A percentile compares a stretch with the other conserved stretches of the same genome.
These are phyloP conservation scores for Trissolcus japonicus DNA, from an alignment of 2,888 invertebrate species.

Conservation along the genomic window DNA sequence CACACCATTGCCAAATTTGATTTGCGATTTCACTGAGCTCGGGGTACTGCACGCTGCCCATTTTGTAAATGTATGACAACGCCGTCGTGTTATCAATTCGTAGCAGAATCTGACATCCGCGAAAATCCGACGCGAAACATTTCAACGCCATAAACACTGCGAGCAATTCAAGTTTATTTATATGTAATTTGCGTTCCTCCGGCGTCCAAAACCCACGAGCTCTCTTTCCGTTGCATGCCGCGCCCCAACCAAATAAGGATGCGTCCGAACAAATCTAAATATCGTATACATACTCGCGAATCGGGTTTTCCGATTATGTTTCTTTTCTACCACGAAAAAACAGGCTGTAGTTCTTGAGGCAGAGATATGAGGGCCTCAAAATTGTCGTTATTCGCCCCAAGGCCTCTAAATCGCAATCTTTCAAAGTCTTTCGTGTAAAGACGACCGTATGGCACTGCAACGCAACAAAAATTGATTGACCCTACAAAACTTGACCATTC, in stretches of 20 bases:
- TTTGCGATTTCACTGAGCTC: background rate
- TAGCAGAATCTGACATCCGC: background rate
- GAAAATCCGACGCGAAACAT: background rate
- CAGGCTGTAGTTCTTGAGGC: too few species aligned
- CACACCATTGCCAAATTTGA: background rate
- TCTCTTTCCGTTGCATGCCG: background rate
- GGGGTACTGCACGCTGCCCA: background rate
- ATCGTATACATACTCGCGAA: background rate
- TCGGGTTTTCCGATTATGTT: too few species aligned
- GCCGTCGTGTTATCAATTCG: background rate
- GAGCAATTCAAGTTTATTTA: background rate
- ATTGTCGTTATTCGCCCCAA: background rate
- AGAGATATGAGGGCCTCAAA: background rate
- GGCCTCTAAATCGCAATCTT: background rate
- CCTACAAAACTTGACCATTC: background rate
- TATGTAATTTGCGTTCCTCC: background rate
- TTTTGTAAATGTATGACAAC: background rate
- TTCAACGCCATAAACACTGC: background rate
- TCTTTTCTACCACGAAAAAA: too few species aligned
- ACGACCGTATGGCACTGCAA: background rate
- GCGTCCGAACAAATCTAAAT: background rate
- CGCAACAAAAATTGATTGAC: background rate
- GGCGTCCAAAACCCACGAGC: background rate
- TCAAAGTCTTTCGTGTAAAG: background rate
- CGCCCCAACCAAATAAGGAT: background rate